Base-by-base conservation (phyloP, 1,140 invertebrate species). In the Stegodyphus dumicola region DNA sequence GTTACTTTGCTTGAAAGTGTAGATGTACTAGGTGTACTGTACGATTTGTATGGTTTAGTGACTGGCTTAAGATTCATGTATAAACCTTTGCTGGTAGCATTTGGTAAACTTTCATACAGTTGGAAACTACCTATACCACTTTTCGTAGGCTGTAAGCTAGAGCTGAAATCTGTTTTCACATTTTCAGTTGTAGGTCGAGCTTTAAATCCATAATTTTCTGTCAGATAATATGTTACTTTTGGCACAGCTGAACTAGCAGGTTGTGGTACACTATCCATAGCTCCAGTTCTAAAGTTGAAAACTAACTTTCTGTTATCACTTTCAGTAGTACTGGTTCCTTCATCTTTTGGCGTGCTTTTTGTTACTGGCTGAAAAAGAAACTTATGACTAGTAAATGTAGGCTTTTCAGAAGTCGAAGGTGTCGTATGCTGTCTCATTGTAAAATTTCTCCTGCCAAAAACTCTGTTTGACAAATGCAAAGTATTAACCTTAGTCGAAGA, bases 271-370 rank as follows among this genome's bases (percentile, higher is more conserved):
- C 13, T 75, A 15, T 74, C 49, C 6, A 71, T 67, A 5, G 74
- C 60, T 49, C 81, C 81, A 51, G 81, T 85, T 70, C 65, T 67
- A 15, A 85, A 85, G n/a, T 85, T 76, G 17, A 85, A 85, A 17
- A 85, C 51, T 49, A 11, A 7, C 17, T 85, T 85, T 67, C 65
- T 67, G 7, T 9, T 18, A 2, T 51, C 48, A 54, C 73, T 56
- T 48, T 56, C 6, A 49, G 81, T 17, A 52, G 81, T 15, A 60
- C 77, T 76, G 18, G 81, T 77, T 51, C 70, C 76, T 77, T 85
- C 77, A 51, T 76, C 52, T 60, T 56, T 52, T 49, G 81, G 64
- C 18, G 49, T 85, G 10, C 17, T 60, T 60, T 65, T 85, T 18
- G 81, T 67, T 67, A 67, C 65, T 67, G 13, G 56, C 56, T 60